phyloP scores from a whole-genome alignment of 2,888 invertebrate genomes.

The Drosophila algonquin region DNA sequence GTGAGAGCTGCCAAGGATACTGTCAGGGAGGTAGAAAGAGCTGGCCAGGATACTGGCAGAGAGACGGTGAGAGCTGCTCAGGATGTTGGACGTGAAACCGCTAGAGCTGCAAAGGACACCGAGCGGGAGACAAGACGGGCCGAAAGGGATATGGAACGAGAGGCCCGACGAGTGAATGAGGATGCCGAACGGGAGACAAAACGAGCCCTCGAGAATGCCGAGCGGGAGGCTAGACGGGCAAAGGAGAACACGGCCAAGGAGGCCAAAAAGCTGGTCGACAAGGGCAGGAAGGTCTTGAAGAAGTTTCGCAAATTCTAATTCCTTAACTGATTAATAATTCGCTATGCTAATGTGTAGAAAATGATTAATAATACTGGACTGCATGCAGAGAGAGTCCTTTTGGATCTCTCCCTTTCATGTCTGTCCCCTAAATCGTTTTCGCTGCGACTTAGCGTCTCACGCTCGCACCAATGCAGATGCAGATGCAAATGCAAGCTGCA shows the following conservation, averaged over 20 bases:
- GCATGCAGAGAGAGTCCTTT: constrained; percentile 41
- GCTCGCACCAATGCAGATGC: constrained; percentile 9
- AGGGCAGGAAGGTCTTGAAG: constrained; percentile 12
- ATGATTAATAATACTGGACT: constrained; percentile 46
- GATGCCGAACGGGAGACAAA: neutral
- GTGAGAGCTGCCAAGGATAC: constrained; percentile 1
- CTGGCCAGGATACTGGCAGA: too few species aligned
- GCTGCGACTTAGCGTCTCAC: neutral
- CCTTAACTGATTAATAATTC: constrained; percentile 37
- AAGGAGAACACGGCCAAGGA: neutral
- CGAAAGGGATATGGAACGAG: constrained; percentile 9
- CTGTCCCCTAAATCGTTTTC: constrained; percentile 17
- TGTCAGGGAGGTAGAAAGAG: too few species aligned
- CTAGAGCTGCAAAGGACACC: too few species aligned
- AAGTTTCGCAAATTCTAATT: constrained; percentile 13
- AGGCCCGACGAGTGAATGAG: neutral
- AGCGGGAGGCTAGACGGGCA: neutral
- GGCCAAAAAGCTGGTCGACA: neutral
- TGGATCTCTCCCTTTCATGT: constrained; percentile 18
- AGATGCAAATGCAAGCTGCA: constrained; percentile 37
- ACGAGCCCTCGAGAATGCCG: neutral
- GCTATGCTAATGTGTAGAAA: constrained; percentile 32
- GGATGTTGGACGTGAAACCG: too few species aligned
- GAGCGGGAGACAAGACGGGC: constrained; percentile 14
- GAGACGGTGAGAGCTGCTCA: too few species aligned